Base-by-base conservation (phyloP, 1,140 invertebrate species). In the Anoplophora glabripennis region DNA sequence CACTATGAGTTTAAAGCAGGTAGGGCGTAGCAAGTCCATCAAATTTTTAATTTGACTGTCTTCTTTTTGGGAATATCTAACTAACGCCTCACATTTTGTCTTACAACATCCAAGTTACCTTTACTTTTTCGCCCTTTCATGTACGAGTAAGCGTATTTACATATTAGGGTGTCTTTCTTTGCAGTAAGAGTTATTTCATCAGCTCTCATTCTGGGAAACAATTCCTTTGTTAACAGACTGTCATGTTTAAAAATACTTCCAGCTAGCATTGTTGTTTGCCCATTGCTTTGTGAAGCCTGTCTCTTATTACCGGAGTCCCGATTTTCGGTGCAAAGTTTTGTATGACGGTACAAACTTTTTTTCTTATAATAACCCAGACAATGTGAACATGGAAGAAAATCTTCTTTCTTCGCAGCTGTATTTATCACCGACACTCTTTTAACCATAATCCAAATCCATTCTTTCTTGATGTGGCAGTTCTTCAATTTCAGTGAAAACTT, bases 151-250 rank as follows among this genome's bases (percentile, higher is more conserved):
- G 42, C 42, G 15, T 21, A 45, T 21, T 18, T 12, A 17, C 42
- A 17, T 45, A 45, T 17, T 45, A 45, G 21, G 10, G 10, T 4
- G 15, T 45, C 42, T 18, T 45, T 45, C 21, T 45, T 18, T 15
- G 42, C 12, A 28, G 33, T 34, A 11, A 58, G 21, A 10, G 10
- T 9, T 5, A 58, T 37, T n/a, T 53, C 7, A 34, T 53, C 38
- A 36, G 46, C 56, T 21, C 56, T 34, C 48, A 51, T 52, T 38
- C 40, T n/a, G 10, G 37, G 35, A 53, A 58, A 58, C 21, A 58
- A 35, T 52, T 58, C 47, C 12, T 11, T 40, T 12, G 37, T 58
- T 53, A 53, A 53, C 15, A 58, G 33, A 40, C 41, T 17, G 14
- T 58, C 56, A 41, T 49, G 45, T 51, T 57, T 57, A 10, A 37